These are phyloP conservation scores for Parambassis ranga DNA, from an alignment of 2,797 vertebrate species.

Conservation along the genomic window DNA sequence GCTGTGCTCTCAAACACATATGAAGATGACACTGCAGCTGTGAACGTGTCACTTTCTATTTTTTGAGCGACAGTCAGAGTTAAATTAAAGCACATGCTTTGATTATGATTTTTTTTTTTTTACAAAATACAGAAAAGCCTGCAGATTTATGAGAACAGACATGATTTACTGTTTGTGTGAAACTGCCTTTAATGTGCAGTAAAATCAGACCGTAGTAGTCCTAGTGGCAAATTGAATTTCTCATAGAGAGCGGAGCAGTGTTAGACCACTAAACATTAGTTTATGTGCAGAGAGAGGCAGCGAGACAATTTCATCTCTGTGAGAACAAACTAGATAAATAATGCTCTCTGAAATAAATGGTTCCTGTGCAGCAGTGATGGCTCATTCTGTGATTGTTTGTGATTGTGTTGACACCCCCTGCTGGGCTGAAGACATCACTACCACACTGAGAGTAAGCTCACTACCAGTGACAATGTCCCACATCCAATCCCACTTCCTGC, in stretches of 20 bases:
- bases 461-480: slow-evolving; percentile 25
- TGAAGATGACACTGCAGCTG: slow-evolving; percentile 44
- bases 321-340: slow-evolving; percentile 55
- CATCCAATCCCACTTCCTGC: slow-evolving; percentile 32
- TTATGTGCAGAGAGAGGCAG: slow-evolving; percentile 36
- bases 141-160: neutral
- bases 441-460: slow-evolving; percentile 42
- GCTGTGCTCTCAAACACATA: slow-evolving; percentile 45
- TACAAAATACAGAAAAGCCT: too few species aligned
- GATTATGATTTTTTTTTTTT: neutral
- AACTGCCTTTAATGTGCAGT: slow-evolving; percentile 6
- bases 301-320: slow-evolving; percentile 49
- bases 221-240: slow-evolving; percentile 29
- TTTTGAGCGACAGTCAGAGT: slow-evolving; percentile 17
- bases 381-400: slow-evolving; percentile 66
- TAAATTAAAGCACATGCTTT: slow-evolving; percentile 5
- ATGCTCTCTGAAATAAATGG: slow-evolving; percentile 58
- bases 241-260: slow-evolving; percentile 33
- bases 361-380: slow-evolving; percentile 60
- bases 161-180: neutral
- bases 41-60: slow-evolving; percentile 27
- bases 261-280: slow-evolving; percentile 33
- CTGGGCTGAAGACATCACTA: slow-evolving; percentile 78
- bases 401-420: slow-evolving; percentile 83
- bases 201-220: slow-evolving; percentile 20